Conservation (phyloP, 2,888 invertebrate genomes). For the Athalia circularis region DNA sequence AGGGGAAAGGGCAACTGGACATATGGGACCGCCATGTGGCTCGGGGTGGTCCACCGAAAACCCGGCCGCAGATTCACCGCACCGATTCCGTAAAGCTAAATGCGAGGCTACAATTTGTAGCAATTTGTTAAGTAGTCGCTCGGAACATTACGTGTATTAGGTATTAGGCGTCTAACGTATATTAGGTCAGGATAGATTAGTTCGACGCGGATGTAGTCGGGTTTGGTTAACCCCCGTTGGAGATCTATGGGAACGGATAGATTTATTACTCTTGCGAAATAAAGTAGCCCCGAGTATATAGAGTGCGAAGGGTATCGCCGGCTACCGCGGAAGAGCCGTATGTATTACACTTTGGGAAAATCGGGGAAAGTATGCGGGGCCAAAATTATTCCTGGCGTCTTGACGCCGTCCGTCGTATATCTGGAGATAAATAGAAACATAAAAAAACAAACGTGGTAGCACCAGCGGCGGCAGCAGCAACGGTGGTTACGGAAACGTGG, state of each 20-base stretch:
- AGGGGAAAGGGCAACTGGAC: conserved; percentile 59
- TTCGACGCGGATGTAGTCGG: not conserved
- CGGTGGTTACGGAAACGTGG: not conserved
- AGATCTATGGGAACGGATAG: conserved; percentile 67
- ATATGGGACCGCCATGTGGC: conserved; percentile 74
- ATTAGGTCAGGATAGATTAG: conserved; percentile 51
- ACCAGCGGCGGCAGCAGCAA: not conserved
- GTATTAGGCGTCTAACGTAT: no score
- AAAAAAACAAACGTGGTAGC: not conserved
- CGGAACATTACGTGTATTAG: conserved; percentile 72
- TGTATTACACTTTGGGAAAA: not conserved
- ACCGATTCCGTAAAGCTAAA: conserved; percentile 61
- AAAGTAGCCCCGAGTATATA: conserved; percentile 12
- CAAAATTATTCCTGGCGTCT: not conserved
- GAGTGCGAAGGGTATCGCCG: not conserved
- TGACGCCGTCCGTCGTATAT: no score
- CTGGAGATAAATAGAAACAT: no score
- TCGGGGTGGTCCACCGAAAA: conserved; percentile 49
- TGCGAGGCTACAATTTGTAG: conserved; percentile 72
- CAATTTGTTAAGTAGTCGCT: conserved; percentile 74
- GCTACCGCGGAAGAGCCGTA: not conserved
- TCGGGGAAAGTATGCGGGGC: not conserved
- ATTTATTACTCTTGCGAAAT: conserved; percentile 63
- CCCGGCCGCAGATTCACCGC: conserved; percentile 57
- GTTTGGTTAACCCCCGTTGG: conserved; percentile 40